phyloP scores from a whole-genome alignment of 2,113 vertebrate genomes.

The Trachemys scripta region DNA sequence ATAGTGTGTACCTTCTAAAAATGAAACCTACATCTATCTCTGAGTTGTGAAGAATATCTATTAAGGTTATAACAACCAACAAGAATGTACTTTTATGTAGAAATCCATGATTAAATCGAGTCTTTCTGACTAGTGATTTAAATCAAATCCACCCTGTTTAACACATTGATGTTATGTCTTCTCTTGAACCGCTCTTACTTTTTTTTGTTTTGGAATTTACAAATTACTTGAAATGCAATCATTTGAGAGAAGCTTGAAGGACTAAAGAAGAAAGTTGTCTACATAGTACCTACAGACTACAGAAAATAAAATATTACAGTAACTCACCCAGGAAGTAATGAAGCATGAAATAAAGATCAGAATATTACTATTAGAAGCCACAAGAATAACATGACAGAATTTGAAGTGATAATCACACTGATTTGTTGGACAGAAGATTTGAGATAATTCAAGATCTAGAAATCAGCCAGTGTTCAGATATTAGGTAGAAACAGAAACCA shows the following conservation, averaged over 20 bases:
- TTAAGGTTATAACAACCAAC: no score
- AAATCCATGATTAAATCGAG: no score
- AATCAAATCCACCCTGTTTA: neutral
- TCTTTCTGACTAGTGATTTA: no score
- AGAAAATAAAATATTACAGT: neutral
- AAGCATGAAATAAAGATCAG: slow-evolving; percentile 4
- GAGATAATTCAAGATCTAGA: slow-evolving; percentile 8
- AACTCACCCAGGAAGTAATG: neutral
- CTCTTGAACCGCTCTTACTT: neutral
- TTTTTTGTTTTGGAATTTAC: neutral
- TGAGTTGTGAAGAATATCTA: no score
- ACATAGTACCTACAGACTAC: neutral
- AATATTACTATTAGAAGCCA: neutral
- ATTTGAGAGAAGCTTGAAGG: neutral
- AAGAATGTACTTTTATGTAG: no score
- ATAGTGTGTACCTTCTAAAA: no score
- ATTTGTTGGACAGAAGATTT: slow-evolving; percentile 17
- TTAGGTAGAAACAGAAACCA: neutral
- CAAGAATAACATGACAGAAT: neutral
- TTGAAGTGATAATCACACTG: slow-evolving; percentile 13
- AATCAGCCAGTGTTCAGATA: neutral
- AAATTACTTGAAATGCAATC: neutral
- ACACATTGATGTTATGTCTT: neutral
- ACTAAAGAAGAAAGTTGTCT: neutral
- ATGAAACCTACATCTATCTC: no score